phyloP scores from a whole-genome alignment of 2,113 vertebrate genomes.

The Actenoides lindsayi region DNA sequence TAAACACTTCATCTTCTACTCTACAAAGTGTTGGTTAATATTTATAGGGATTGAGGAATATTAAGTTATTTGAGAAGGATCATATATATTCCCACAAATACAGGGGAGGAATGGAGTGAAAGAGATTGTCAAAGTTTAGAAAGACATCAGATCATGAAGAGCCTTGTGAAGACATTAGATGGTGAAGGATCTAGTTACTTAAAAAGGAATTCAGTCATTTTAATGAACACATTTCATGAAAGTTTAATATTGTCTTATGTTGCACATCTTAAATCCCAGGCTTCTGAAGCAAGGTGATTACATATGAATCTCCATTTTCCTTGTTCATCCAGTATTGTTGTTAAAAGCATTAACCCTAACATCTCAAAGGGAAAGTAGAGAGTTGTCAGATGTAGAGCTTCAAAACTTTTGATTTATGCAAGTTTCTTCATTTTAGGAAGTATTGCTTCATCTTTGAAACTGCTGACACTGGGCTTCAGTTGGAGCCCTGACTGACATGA shows the following conservation, averaged over 20 bases:
- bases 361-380: neutral
- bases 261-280: neutral
- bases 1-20: neutral
- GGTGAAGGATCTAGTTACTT: neutral
- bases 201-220: neutral
- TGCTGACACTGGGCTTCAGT: neutral
- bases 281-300: neutral
- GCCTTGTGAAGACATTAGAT: neutral
- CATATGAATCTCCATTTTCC: neutral
- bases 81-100: neutral
- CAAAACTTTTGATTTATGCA: neutral
- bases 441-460: neutral
- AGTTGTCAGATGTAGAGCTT: neutral
- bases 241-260: conserved; percentile 8
- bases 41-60: neutral
- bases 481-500: neutral
- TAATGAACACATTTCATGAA: conserved; percentile 46
- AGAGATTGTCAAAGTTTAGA: neutral
- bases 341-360: neutral
- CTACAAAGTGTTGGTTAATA: neutral
- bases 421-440: neutral
- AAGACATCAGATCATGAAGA: neutral
- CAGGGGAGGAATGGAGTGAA: neutral
- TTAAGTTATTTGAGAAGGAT: neutral
- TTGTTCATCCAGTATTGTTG: neutral